Percentiles rank a stretch among this genome's conserved stretches.
Evolutionary conservation across 2,888 invertebrate species (phyloP).

Genomic region (Erpobdella octoculata): DNA sequence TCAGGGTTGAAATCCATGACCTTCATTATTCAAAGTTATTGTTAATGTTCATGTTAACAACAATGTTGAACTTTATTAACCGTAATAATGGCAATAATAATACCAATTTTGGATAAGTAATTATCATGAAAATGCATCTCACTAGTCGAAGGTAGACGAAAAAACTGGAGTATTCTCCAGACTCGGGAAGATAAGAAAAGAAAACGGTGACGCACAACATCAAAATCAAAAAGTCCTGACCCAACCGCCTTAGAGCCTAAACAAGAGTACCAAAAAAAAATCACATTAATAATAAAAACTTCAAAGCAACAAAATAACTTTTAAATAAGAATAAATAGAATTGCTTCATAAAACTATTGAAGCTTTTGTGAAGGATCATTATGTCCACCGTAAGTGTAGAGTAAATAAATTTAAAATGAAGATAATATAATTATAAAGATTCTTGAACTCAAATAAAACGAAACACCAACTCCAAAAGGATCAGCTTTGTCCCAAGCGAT

Average conservation of each 20-base stretch:
- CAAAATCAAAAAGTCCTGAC: slow-evolving; percentile 86
- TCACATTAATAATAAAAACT: too few species aligned
- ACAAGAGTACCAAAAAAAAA: slow-evolving; percentile 29
- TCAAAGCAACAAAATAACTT: too few species aligned
- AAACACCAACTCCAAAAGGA: slow-evolving; percentile 71
- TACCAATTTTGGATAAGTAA: not conserved
- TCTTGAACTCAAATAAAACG: not conserved
- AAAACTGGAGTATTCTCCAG: slow-evolving; percentile 96
- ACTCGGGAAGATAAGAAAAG: slow-evolving; percentile 90
- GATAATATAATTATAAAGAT: not conserved
- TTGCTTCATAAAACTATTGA: too few species aligned
- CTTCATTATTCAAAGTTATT: slow-evolving; percentile 45
- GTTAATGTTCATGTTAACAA: too few species aligned
- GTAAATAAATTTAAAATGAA: not conserved
- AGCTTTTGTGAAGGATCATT: too few species aligned
- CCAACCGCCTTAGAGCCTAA: slow-evolving; percentile 74
- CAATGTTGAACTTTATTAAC: too few species aligned
- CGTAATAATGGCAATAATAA: too few species aligned
- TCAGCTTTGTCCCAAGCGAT: slow-evolving; percentile 86
- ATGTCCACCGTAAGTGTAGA: too few species aligned
- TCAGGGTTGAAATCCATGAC: slow-evolving; percentile 89
- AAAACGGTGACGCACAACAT: slow-evolving; percentile 95
- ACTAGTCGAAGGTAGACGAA: slow-evolving; percentile 94
- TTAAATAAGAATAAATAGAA: too few species aligned
- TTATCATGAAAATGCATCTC: too few species aligned